Base-by-base conservation (phyloP, 1,140 invertebrate species). In the Brachionus calyciflorus region DNA sequence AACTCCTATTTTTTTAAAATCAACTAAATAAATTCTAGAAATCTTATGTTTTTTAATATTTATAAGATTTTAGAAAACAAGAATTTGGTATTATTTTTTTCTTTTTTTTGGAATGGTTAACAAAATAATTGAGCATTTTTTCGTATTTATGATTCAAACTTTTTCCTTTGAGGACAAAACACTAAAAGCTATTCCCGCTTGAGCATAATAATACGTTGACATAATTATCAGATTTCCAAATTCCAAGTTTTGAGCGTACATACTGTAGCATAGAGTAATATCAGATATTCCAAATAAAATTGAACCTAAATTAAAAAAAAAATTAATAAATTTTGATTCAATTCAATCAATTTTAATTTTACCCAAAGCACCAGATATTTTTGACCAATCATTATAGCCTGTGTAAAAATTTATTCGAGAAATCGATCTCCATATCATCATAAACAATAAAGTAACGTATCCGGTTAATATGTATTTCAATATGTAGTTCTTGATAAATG, bases 171-270 rank as follows among this genome's bases (percentile, higher is more conserved):
- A 41, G 17, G 7, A 44, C 4, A 65, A 12, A 10, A 65, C 60
- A 44, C 60, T 65, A 17, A 65, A 65, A 21, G 60, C 60, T 26
- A 65, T 65, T 44, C 60, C 60, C 0, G 60, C 60, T 26, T 65
- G 60, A n/a, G 37, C 60, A 65, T 65, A 65, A 24, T 65, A 65
- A 65, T 65, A 65, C 3, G 60, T 65, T 10, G 17, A 24, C 40
- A 65, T 44, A 10, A 65, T 41, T 30, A 65, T 24, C 24, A 65
- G 5, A 65, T 65, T 65, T 44, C 60, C 60, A 41, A 44, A 65
- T 65, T 65, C 60, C 19, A 65, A 24, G 12, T 65, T 24, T 14
- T 46, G 19, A 44, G 40, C 60, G 28, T 41, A 44, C 33, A 44
- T 44, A 65, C 24, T 26, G 30, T 65, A 65, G 24, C 40, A 65